Evolutionary conservation across 1,140 invertebrate genomes (phyloP).

Genomic region (Zaprionus tsacasi): DNA sequence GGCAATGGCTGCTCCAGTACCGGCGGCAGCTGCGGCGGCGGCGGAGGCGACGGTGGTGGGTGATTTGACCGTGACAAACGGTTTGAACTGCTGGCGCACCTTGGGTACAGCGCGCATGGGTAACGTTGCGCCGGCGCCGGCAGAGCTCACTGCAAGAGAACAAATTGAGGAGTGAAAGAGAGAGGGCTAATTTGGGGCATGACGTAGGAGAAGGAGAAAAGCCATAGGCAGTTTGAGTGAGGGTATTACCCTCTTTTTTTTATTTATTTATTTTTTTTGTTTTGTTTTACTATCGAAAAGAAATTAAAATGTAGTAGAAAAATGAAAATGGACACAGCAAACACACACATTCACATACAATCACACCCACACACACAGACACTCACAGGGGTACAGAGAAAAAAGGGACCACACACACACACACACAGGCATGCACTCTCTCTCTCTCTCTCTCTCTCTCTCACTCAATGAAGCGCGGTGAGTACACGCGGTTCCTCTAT

Average conservation of each 20-base stretch:
- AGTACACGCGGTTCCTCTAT: background rate
- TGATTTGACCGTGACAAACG: background rate
- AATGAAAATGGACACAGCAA: background rate
- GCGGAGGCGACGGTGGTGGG: background rate
- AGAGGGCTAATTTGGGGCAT: too few species aligned
- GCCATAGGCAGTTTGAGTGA: background rate
- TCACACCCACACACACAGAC: too few species aligned
- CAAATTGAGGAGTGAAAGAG: conserved; percentile 11
- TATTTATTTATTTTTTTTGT: too few species aligned
- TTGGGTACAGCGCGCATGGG: conserved; percentile 41
- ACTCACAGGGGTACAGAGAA: too few species aligned
- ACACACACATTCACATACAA: too few species aligned
- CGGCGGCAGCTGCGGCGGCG: background rate
- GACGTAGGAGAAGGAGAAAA: too few species aligned
- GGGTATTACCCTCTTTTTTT: too few species aligned
- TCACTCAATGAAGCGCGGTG: too few species aligned
- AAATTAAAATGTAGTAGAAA: background rate
- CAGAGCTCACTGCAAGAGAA: conserved; percentile 69
- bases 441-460: too few species aligned
- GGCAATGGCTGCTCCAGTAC: background rate
- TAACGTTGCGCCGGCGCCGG: conserved; percentile 33
- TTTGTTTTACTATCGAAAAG: background rate
- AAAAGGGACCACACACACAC: too few species aligned
- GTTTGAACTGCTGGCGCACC: conserved; percentile 12
- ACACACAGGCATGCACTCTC: background rate